A percentile compares a stretch with the other conserved stretches of the same genome.
Evolutionary conservation across 2,888 invertebrate species (phyloP).

Genomic region (Epinotia demarniana): DNA sequence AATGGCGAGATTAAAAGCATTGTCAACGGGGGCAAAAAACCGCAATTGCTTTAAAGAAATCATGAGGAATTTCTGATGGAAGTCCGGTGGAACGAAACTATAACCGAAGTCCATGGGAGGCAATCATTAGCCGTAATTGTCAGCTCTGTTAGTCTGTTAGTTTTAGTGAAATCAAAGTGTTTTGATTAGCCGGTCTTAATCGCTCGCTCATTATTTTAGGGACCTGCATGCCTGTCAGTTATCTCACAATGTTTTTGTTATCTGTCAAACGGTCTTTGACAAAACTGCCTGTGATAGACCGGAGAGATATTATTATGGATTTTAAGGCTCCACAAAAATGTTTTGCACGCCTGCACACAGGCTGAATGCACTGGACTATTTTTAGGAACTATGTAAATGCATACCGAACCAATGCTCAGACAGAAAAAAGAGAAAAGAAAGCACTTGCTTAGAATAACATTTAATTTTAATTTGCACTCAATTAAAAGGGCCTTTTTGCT

Average conservation of each 20-base stretch:
- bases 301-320: too few relatives aligned
- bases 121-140: constrained; percentile 36
- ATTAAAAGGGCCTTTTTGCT: neutral
- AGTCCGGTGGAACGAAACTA: constrained; percentile 34
- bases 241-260: too few relatives aligned
- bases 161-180: neutral
- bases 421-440: neutral
- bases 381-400: too few relatives aligned
- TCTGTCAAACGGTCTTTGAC: too few relatives aligned
- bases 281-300: too few relatives aligned
- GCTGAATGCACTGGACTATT: too few relatives aligned
- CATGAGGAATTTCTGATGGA: constrained; percentile 31
- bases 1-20: constrained; percentile 57
- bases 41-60: constrained; percentile 36
- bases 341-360: too few relatives aligned
- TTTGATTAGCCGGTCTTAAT: too few relatives aligned
- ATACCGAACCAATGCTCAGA: too few relatives aligned
- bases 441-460: neutral
- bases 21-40: constrained; percentile 45
- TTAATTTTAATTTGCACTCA: neutral
- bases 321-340: too few relatives aligned
- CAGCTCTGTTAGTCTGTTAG: constrained; percentile 19
- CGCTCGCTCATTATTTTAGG: too few relatives aligned
- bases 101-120: constrained; percentile 35
- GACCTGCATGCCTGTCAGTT: too few relatives aligned